Conservation (phyloP, 2,797 vertebrate genomes). For the Psittacula derbiana region DNA sequence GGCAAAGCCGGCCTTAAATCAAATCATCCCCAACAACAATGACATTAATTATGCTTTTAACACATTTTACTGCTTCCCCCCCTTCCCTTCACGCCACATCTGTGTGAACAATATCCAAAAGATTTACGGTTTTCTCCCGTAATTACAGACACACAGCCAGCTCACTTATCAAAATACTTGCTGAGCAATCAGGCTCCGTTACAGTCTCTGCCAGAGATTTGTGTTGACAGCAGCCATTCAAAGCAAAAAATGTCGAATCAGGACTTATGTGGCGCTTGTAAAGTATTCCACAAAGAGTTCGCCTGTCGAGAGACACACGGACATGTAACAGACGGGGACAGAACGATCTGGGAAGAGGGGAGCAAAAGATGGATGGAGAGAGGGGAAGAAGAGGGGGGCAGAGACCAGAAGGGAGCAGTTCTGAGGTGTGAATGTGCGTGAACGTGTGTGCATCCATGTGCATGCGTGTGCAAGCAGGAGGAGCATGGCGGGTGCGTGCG, state of each 20-base stretch:
- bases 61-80: constrained; percentile 78
- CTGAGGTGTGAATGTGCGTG: background rate
- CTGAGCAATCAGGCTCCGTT: constrained; percentile 79
- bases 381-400: background rate
- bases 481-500: accelerated
- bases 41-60: constrained; percentile 85
- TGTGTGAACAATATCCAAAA: constrained; percentile 85
- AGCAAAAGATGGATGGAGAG: background rate
- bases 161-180: constrained; percentile 86
- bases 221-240: constrained; percentile 81
- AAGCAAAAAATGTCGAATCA: constrained; percentile 78
- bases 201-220: constrained; percentile 75
- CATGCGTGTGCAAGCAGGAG: background rate
- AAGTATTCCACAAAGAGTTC: constrained; percentile 67
- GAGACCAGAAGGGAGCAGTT: background rate
- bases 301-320: constrained; percentile 67
- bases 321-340: background rate
- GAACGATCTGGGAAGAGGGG: background rate
- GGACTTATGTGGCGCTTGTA: constrained; percentile 65
- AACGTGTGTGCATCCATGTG: background rate
- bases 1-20: constrained; percentile 79
- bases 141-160: constrained; percentile 84
- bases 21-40: constrained; percentile 78
- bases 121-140: constrained; percentile 84
- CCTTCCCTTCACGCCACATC: constrained; percentile 81